Evolutionary conservation across 2,797 vertebrate genomes (phyloP).

Genomic region (Crypturellus tataupa): DNA sequence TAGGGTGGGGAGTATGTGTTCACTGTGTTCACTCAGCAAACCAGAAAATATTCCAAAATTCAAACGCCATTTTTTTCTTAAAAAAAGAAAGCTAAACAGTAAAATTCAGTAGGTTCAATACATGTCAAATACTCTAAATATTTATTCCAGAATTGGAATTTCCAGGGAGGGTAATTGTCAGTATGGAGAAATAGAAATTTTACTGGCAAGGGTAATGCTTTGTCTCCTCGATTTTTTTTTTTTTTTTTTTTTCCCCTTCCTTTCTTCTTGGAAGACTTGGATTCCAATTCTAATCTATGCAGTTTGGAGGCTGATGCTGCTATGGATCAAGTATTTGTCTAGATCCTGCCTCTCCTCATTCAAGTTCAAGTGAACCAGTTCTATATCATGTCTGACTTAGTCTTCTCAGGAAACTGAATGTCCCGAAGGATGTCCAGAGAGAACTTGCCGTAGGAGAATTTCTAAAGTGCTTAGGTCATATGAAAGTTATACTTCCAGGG

Average conservation of each 20-base stretch:
- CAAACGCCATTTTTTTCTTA: background rate
- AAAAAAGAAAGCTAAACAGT: background rate
- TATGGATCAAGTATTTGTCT: background rate
- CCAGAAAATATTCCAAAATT: background rate
- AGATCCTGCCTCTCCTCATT: background rate
- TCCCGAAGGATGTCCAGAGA: background rate
- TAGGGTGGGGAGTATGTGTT: background rate
- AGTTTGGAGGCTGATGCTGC: background rate
- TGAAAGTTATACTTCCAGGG: background rate
- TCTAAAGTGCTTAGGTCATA: background rate
- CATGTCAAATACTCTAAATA: background rate
- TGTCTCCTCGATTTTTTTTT: background rate
- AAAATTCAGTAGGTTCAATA: background rate
- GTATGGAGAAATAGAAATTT: background rate
- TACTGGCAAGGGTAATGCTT: background rate
- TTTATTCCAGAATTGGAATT: background rate
- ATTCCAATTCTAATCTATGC: background rate
- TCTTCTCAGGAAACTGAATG: background rate
- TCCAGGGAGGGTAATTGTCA: background rate
- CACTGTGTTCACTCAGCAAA: background rate
- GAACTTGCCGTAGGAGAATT: accelerated
- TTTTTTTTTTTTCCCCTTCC: background rate
- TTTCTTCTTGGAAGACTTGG: background rate
- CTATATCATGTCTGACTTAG: background rate
- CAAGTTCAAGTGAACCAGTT: background rate